Evolutionary conservation across 2,797 vertebrate genomes (phyloP).

Genomic region (Xenopus petersii): DNA sequence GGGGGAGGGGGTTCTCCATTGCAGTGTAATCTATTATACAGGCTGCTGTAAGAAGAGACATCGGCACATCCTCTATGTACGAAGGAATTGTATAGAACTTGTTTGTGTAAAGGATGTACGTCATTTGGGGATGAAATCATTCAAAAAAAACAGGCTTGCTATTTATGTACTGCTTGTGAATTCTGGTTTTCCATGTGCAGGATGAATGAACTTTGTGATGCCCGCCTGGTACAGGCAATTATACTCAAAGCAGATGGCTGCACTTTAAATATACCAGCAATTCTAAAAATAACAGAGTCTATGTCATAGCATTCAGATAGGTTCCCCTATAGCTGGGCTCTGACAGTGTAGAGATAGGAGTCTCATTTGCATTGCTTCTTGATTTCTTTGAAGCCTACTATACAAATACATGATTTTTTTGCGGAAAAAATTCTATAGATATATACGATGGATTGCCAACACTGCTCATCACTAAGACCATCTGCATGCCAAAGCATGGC

Average conservation of each 20-base stretch:
- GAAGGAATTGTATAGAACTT: neutral
- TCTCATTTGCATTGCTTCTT: no score
- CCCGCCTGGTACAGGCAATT: neutral
- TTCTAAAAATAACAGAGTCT: neutral
- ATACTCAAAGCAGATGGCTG: neutral
- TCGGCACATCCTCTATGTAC: neutral
- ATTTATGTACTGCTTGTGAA: neutral
- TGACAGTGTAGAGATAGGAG: no score
- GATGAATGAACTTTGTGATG: neutral
- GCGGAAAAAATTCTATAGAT: no score
- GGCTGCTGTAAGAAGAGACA: neutral
- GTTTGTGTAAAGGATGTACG: neutral
- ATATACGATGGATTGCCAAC: no score
- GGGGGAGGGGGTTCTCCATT: no score
- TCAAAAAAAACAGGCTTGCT: neutral
- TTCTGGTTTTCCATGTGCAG: neutral
- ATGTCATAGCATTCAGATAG: neutral
- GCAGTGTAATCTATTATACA: no score
- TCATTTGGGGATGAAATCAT: neutral
- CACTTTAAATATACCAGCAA: neutral
- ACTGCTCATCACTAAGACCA: no score
- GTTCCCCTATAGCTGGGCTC: neutral
- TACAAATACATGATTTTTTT: no score
- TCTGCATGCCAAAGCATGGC: no score
- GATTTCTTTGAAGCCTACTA: no score